These are phyloP conservation scores for Fregetta grallaria DNA, from an alignment of 2,113 vertebrate species.

Conservation along the genomic window DNA sequence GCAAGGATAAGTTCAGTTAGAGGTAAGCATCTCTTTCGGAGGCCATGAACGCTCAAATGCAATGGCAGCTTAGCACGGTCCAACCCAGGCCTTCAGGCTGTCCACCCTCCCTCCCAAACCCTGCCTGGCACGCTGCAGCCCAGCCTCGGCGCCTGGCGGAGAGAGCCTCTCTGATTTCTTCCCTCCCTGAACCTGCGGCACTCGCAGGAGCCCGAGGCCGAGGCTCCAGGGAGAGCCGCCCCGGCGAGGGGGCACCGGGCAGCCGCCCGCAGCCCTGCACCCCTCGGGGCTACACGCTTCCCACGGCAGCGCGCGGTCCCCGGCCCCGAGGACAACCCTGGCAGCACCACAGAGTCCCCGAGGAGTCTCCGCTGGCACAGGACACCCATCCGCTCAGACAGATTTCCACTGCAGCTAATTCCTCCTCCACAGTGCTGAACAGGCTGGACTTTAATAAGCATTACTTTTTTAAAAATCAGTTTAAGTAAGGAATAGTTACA, in stretches of 20 bases:
- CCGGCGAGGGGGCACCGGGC: fast-evolving
- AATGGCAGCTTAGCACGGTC: slow-evolving; percentile 75
- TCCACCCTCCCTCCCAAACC: neutral
- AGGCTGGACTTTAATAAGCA: neutral
- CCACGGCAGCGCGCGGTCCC: fast-evolving
- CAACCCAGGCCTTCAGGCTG: neutral
- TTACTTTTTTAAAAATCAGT: neutral
- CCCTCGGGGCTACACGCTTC: neutral
- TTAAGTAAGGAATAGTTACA: neutral
- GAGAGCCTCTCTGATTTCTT: neutral
- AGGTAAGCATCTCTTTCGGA: slow-evolving; percentile 75
- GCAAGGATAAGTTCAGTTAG: slow-evolving; percentile 88
- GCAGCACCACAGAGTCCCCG: fast-evolving
- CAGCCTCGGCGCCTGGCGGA: neutral
- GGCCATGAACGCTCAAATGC: slow-evolving; percentile 74
- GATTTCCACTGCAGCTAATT: neutral
- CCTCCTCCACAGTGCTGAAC: neutral
- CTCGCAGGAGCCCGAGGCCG: fast-evolving
- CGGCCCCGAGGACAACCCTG: fast-evolving
- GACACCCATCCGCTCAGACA: neutral
- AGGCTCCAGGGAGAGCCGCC: neutral
- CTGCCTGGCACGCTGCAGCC: neutral
- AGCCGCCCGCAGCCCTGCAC: neutral
- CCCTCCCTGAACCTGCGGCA: neutral
- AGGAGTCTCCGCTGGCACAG: neutral